phyloP scores from a whole-genome alignment of 2,113 vertebrate genomes.

The Muntiacus reevesi region DNA sequence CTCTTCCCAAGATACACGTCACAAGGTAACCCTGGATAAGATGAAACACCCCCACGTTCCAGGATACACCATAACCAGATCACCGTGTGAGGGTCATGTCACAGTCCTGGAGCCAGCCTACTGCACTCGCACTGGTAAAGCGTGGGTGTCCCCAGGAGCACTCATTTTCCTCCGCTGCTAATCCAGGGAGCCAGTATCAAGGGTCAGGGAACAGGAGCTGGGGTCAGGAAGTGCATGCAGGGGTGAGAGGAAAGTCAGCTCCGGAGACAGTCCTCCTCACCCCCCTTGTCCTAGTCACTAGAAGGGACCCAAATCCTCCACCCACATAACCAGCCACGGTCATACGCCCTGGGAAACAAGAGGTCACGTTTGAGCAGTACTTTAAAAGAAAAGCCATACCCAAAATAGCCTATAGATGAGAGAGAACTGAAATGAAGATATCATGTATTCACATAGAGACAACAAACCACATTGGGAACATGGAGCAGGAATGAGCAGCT shows the following conservation, averaged over 20 bases:
- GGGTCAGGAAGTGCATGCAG: background rate
- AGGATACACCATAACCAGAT: background rate
- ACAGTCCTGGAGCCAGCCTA: background rate
- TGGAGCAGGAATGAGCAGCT: too few relatives aligned
- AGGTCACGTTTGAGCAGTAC: background rate
- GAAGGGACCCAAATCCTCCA: background rate
- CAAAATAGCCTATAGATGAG: background rate
- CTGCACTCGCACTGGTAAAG: background rate
- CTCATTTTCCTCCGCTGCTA: background rate
- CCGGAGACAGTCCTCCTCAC: background rate
- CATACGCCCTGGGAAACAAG: background rate
- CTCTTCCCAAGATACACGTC: background rate
- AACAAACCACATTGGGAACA: background rate
- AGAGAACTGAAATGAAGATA: background rate
- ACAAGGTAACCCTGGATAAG: background rate
- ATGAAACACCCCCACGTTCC: background rate
- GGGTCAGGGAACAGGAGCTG: background rate
- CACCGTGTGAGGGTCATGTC: accelerated
- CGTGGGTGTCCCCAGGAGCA: background rate
- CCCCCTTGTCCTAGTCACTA: background rate
- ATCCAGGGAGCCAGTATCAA: background rate
- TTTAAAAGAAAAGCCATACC: background rate
- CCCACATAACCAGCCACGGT: background rate
- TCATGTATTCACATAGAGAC: background rate
- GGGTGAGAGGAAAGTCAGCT: background rate